Base-by-base conservation (phyloP, 2,113 vertebrate genomes). In the Haemorhous mexicanus region DNA sequence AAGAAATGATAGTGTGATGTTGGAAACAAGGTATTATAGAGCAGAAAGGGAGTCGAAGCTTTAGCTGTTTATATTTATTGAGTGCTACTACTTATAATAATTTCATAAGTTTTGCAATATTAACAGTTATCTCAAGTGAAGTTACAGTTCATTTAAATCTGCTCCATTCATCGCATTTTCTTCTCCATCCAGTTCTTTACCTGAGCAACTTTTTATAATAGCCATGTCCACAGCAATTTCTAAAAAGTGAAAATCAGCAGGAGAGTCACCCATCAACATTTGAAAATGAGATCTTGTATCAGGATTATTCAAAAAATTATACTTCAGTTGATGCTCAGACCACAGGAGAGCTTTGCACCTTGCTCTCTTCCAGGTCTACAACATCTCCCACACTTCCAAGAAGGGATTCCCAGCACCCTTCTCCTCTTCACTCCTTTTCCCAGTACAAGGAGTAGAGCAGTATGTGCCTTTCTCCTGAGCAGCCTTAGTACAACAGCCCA, bases 311-410 rank as follows among this genome's bases (percentile, higher is more conserved):
- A 69, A 41, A 72, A 77, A 69, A 11, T 7, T 30, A 21, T 27
- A 17, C 21, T 47, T 44, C 1, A 0, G 8, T 33, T 58, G 3
- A 1, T 21, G 32, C n/a, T 33, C 50, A 41, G 28, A 47, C 21
- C 22, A 43, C 3, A 84, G 33, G 19, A 73, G 80, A 58, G 49
- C 37, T 70, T 63, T 69, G 41, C 46, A 44, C 10, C 16, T 67
- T 52, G 20, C 11, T 50, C 16, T 32, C 33, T 70, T 16, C 19
- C 18, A 39, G 8, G 18, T n/a, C 55, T 78, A 2, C 27, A 43
- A 37, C 3, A 24, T 15, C 28, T 89, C 20, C 17, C 30, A 53
- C 9, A 5, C 12, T 50, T 67, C 73, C 50, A 47, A 35, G 56
- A 84, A 69, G 6, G 15, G 15, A 50, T 55, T 80, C 9, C 37